Percentiles rank a stretch among this genome's conserved stretches.
phyloP scores from a whole-genome alignment of 1,140 invertebrate genomes.

The Atta cephalotes region DNA sequence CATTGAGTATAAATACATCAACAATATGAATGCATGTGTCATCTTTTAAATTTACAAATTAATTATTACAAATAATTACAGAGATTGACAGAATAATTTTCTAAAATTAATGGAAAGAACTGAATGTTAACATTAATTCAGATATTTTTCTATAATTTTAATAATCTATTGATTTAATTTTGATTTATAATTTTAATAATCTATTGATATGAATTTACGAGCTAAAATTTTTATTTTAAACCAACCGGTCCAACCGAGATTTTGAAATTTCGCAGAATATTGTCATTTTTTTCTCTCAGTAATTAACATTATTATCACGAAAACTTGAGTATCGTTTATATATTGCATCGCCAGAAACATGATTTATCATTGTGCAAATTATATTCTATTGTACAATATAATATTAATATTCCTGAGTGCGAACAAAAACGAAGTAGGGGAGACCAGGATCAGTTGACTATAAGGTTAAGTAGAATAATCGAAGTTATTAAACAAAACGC shows the following conservation, averaged over 20 bases:
- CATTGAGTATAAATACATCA: neutral
- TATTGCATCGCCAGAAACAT: neutral
- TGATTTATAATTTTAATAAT: neutral
- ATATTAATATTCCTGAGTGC: neutral
- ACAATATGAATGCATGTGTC: too few species aligned
- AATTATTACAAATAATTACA: neutral
- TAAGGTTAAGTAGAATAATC: too few species aligned
- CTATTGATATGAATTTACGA: neutral
- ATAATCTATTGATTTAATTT: neutral
- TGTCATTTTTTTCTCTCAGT: neutral
- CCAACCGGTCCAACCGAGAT: neutral
- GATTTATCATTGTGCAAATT: neutral
- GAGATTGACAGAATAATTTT: neutral
- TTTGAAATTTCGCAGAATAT: neutral
- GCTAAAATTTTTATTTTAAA: neutral
- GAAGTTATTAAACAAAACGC: too few species aligned
- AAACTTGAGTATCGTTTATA: neutral
- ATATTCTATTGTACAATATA: neutral
- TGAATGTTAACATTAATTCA: neutral
- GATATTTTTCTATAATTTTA: neutral
- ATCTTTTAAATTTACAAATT: neutral
- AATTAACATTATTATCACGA: neutral
- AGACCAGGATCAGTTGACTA: too few species aligned
- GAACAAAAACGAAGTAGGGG: neutral
- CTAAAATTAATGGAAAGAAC: neutral